phyloP scores from a whole-genome alignment of 2,113 vertebrate species.

The Glaucomys volans region DNA sequence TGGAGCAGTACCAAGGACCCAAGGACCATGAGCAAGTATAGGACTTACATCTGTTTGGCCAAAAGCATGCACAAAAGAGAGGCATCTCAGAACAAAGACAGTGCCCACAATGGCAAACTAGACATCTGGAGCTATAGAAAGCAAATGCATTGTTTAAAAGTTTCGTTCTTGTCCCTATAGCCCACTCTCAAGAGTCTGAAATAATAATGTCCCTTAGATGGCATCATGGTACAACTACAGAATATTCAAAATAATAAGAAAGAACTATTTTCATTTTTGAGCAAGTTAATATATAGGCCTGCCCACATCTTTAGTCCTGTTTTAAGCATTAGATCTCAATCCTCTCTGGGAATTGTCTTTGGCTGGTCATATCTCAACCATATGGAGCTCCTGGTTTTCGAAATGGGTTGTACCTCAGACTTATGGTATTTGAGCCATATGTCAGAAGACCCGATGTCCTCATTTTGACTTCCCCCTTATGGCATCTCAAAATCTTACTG shows the following conservation, averaged over 20 bases:
- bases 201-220: not conserved
- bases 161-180: not conserved
- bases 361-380: not conserved
- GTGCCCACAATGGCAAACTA: not conserved
- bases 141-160: not conserved
- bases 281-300: not conserved
- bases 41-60: not conserved
- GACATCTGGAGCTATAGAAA: not conserved
- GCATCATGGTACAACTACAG: not conserved
- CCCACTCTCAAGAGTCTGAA: not conserved
- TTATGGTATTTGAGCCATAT: not conserved
- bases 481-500: not conserved
- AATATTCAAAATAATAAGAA: constrained; percentile 43
- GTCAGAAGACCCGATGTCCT: not conserved
- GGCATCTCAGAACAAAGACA: not conserved
- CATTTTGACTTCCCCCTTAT: not conserved
- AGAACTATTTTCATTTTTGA: not conserved
- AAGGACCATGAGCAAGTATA: not conserved
- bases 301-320: not conserved
- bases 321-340: not conserved
- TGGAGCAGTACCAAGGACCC: not conserved
- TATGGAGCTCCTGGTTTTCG: not conserved
- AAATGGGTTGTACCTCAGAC: not conserved
- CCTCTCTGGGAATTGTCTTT: not conserved
- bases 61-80: not conserved